These are phyloP conservation scores for Acromyrmex charruanus DNA, from an alignment of 1,140 invertebrate genomes.

Conservation along the genomic window DNA sequence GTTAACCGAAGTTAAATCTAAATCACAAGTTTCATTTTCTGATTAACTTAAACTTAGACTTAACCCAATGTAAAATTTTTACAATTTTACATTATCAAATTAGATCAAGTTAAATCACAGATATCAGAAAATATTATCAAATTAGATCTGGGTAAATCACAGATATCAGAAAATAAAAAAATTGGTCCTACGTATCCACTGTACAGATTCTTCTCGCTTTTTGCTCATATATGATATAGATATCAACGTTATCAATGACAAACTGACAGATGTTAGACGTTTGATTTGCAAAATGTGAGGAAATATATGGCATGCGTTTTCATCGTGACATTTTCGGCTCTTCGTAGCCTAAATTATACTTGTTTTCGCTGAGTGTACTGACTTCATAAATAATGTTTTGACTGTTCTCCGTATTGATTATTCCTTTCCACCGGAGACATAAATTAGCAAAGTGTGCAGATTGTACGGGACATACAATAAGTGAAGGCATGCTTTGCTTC, in stretches of 20 bases:
- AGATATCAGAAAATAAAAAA: no score
- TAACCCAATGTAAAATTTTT: no score
- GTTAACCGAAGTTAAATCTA: no score
- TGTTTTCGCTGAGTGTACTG: neutral
- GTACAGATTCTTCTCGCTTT: neutral
- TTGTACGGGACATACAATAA: slow-evolving; percentile 19
- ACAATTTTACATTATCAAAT: no score
- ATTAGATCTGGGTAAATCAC: no score
- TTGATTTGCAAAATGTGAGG: neutral
- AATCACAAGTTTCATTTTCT: no score
- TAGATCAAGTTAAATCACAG: no score
- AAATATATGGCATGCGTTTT: neutral
- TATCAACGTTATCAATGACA: neutral
- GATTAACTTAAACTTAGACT: no score
- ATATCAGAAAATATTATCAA: no score
- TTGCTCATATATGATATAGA: neutral
- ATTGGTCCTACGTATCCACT: neutral
- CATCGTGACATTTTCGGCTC: slow-evolving; percentile 9
- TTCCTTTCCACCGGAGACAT: slow-evolving; percentile 23
- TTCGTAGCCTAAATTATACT: neutral
- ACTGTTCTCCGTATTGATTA: neutral
- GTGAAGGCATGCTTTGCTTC: slow-evolving; percentile 5
- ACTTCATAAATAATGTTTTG: slow-evolving; percentile 24
- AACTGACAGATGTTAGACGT: slow-evolving; percentile 11
- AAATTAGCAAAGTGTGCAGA: slow-evolving; percentile 25